phyloP scores from a whole-genome alignment of 2,888 invertebrate genomes.

The Ophonus ardosiacus region DNA sequence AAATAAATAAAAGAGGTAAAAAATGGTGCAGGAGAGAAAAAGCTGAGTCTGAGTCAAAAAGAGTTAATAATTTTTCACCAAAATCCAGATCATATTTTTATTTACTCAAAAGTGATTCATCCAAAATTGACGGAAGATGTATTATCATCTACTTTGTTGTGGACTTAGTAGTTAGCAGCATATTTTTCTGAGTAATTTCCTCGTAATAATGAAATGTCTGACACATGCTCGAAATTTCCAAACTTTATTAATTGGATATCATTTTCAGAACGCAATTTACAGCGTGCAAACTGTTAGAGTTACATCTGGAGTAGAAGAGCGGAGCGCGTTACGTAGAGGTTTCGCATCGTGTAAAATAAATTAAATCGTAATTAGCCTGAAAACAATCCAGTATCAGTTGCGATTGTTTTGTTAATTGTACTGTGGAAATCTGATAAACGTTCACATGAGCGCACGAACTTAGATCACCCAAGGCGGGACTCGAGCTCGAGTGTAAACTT shows the following conservation, averaged over 20 bases:
- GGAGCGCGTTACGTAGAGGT: background rate
- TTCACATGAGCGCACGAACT: conserved; percentile 2
- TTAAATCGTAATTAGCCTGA: conserved; percentile 25
- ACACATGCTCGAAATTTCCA: conserved; percentile 38
- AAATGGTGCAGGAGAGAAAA: too few species aligned
- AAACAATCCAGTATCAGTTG: conserved; percentile 40
- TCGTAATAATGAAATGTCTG: conserved; percentile 54
- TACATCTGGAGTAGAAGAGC: background rate
- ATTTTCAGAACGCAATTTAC: conserved; percentile 33
- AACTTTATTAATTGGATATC: conserved; percentile 61
- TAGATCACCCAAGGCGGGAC: background rate
- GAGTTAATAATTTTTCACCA: too few species aligned
- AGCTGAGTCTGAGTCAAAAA: too few species aligned
- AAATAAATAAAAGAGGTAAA: too few species aligned
- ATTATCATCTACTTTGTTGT: too few species aligned
- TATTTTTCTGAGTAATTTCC: conserved; percentile 47
- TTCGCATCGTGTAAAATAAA: conserved; percentile 38
- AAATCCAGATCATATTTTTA: too few species aligned
- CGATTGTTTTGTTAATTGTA: conserved; percentile 40
- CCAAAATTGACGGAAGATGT: too few species aligned
- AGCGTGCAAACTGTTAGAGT: conserved; percentile 23
- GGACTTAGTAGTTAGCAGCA: too few species aligned
- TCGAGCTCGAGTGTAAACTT: background rate
- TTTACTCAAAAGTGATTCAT: too few species aligned
- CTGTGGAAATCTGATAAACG: conserved; percentile 42